Evolutionary conservation across 2,797 vertebrate genomes (phyloP), one percentile per base, ranked within the genome.

Genomic region (Oceanodroma leucorhoa): DNA sequence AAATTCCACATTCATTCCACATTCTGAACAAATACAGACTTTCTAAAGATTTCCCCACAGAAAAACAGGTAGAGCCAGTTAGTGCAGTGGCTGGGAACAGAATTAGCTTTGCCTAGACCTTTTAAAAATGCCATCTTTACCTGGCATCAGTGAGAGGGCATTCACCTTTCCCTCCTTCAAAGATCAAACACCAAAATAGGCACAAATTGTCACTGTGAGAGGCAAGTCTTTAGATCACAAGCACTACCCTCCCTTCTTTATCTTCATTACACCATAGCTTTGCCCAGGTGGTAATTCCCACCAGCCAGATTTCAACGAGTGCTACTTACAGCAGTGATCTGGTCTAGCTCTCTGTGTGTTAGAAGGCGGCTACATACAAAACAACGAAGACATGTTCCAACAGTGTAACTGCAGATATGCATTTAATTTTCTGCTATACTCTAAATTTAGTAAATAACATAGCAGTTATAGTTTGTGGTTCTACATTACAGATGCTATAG

Each of bases 361-460:
- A 66, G 53, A 69, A 83, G 34, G 12, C 0, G 1, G 8, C 27
- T 69, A 14, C 6, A 2, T 26, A 34, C 8, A 69, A 83, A 62
- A 58, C 10, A 65, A 23, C 2, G 1, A 57, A 84, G 72, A 10
- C 0, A 0, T 4, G 3, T 34, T 66, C 32, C 36, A 34, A 24
- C 17, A 7, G 13, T 9, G 14, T 67, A 53, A 60, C 24, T 50
- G 40, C 19, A 77, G 53, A 30, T 5, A 7, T 38, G 9, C 7
- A 12, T 60, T 94, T 22, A 3, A 7, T 85, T 77, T 80, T 80
- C 67, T 61, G 16, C 45, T 62, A 5, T 10, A 34, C 11, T 82
- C 62, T 87, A 85, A 58, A 75, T 94, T 90, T 83, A 85, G 92
- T 48, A 92, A 94, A 93, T 77, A 81, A 83, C 41, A 65, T 16